Base-by-base conservation (phyloP, 2,113 vertebrate species). In the Brienomyrus longianalis region DNA sequence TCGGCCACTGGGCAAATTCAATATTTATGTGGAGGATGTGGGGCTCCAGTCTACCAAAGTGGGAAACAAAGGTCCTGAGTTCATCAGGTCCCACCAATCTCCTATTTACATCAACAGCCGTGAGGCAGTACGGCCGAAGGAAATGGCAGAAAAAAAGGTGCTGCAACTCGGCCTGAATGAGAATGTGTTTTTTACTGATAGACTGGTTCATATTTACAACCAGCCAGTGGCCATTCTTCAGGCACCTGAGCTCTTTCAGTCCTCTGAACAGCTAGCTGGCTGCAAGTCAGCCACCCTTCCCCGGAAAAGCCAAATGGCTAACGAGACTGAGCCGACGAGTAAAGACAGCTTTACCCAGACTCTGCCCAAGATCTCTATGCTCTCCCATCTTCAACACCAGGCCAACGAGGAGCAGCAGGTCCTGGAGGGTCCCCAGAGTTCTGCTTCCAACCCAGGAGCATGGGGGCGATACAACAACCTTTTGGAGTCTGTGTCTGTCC, bases 401-500 rank as follows among this genome's bases (percentile, higher is more conserved):
- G 93, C 93, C 90, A 92, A 93, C 91, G 95, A 96, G 21, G 97
- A 97, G 51, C 97, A 97, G 83, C 95, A 91, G 59, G 88, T 93
- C 15, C 93, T 97, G n/a, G 96, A 96, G 90, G 94, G 95, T 0
- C 96, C 97, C 21, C 97, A 95, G 70, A 94, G 95, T 59, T 88
- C 96, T n/a, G 95, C 96, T 15, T 95, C 96, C 47, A 97, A 96
- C 84, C 89, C 96, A 0, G 91, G 94, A 0, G 94, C 93, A 39
- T 98, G 98, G 98, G 93, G 97, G 35, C 95, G 97, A 13, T 98
- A 98, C 74, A 97, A 92, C 39, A 98, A 97, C 92, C 95, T 98
- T 23, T 94, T 98, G 1, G 98, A 99, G 88, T 99, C 98, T 0
- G 96, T 99, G 56, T 99, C 98, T 11, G 98, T 99, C 90, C 98